A percentile compares a stretch with the other conserved stretches of the same genome.
phyloP scores from a whole-genome alignment of 64 coral and sea anemone genomes.

The Montipora sp. region DNA sequence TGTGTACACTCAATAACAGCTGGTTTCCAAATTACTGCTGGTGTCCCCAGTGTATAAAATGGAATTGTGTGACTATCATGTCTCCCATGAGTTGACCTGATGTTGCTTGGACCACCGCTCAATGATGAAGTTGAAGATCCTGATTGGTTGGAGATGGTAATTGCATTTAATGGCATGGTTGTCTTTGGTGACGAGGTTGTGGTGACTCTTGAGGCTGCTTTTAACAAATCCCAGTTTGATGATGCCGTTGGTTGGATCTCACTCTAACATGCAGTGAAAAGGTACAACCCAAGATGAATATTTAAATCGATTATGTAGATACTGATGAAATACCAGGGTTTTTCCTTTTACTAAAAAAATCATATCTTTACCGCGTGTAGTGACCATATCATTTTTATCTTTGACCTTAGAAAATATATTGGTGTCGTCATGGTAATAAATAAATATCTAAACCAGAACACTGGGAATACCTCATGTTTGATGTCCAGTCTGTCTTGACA shows the following conservation, averaged over 20 bases:
- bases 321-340: no score
- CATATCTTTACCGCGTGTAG: no score
- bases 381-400: no score
- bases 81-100: not conserved
- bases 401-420: rapidly evolving
- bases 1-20: conserved; percentile 84
- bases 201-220: conserved; percentile 25
- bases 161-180: conserved; percentile 5
- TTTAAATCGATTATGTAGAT: no score
- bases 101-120: not conserved
- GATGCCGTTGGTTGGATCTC: not conserved
- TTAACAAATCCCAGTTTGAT: not conserved
- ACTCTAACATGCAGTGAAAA: not conserved
- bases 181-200: conserved; percentile 4
- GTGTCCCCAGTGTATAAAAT: conserved; percentile 8
- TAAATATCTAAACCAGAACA: no score
- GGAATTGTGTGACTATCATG: not conserved
- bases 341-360: no score
- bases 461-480: conserved; percentile 40
- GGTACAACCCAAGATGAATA: no score
- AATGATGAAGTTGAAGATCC: not conserved
- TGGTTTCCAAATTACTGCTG: conserved; percentile 54
- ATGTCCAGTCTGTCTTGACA: conserved; percentile 78
- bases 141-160: not conserved
- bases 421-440: no score